Base-by-base conservation (phyloP, 2,113 vertebrate genomes). In the Lethenteron camtschaticum region DNA sequence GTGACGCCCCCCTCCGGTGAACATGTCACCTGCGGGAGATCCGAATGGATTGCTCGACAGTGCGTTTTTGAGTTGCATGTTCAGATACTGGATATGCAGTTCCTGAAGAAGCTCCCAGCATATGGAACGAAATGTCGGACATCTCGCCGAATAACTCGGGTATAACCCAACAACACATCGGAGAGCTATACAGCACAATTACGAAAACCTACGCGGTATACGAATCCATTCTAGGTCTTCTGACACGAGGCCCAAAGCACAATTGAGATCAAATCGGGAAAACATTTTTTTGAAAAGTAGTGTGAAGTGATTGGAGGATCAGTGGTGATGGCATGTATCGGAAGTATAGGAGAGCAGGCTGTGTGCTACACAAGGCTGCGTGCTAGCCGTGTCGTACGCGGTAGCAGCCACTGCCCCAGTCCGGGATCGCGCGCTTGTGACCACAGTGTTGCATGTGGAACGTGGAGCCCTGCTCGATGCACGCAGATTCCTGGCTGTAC, bases 391-490 rank as follows among this genome's bases (percentile, higher is more conserved):
- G 69, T 71, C 75, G 73, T 77, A 95, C 91, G 82, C 89, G 85
- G 69, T 97, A 96, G 80, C 94, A 97, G 10, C 94, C 94, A 69
- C 90, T 94, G 12, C 94, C 94, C 94, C 94, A 96, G 78, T 97
- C 94, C 0, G 94, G 91, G 68, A 89, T 90, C 68, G 83, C 88
- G 79, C 90, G 83, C 71, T 83, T 87, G 72, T 82, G 84, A 71
- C 79, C 83, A 77, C 94, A 96, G 72, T 89, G 89, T 73, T 90
- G 87, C 89, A 97, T 90, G 57, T 90, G 75, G 74, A 97, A 97
- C 14, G 90, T 83, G 2, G 89, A 87, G 72, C 86, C 87, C 82
- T 97, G 94, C 77, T 85, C 82, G 68, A 96, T 76, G 80, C 91
- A 96, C 69, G 89, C 80, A 6, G 91, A 96, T 71, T 84, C 81